These are phyloP conservation scores for Sphenopsis melanotis DNA, from an alignment of 2,797 vertebrate species.

Conservation along the genomic window DNA sequence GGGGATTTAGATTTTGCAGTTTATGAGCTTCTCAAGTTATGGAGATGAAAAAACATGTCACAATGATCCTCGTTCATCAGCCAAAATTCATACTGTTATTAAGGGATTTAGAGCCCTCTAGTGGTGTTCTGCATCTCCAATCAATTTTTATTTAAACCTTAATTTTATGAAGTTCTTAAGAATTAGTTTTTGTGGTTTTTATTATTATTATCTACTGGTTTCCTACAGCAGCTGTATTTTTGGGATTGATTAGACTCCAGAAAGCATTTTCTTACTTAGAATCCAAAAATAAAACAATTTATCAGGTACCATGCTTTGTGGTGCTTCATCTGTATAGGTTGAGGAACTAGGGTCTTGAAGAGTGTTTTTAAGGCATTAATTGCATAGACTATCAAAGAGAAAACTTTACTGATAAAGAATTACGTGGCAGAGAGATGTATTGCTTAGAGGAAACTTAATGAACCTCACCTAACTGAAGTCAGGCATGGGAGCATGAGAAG, in stretches of 20 bases:
- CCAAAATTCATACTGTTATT: neutral
- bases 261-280: neutral
- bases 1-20: neutral
- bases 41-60: neutral
- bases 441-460: neutral
- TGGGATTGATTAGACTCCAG: neutral
- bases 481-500: neutral
- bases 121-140: neutral
- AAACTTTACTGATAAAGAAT: neutral
- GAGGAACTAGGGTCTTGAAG: neutral
- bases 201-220: neutral
- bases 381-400: neutral
- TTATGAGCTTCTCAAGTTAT: neutral
- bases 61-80: neutral
- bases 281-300: neutral
- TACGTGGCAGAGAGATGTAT: fast-evolving
- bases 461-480: neutral
- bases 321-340: neutral
- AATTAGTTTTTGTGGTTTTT: neutral
- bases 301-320: neutral
- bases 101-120: slow-evolving; percentile 48
- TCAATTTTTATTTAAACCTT: neutral
- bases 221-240: neutral
- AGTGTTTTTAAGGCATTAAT: neutral
- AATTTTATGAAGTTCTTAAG: neutral